A percentile compares a stretch with the other conserved stretches of the same genome.
phyloP scores from a whole-genome alignment of 2,797 vertebrate genomes.

The Pogoniulus pusillus region DNA sequence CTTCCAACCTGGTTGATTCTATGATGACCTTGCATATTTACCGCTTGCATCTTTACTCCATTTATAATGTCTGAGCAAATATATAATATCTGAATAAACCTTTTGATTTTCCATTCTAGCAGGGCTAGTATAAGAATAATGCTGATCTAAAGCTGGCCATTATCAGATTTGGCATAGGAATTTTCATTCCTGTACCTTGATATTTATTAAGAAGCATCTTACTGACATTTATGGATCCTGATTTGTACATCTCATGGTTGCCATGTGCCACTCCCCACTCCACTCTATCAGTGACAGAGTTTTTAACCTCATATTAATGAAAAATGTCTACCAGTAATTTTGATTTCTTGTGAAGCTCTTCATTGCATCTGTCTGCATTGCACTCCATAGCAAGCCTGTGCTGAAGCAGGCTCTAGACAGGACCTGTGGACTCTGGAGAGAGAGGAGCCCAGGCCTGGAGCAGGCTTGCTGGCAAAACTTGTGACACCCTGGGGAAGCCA shows the following conservation, averaged over 20 bases:
- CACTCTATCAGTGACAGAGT: accelerated
- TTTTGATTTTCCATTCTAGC: background rate
- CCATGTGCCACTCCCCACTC: background rate
- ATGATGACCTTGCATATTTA: background rate
- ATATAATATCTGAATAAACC: background rate
- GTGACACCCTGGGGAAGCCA: background rate
- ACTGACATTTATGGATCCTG: background rate
- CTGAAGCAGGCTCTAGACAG: too few species aligned
- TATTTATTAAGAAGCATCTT: background rate
- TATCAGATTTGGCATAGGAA: background rate
- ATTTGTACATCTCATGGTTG: background rate
- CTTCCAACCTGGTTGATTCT: too few species aligned
- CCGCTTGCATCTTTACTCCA: background rate
- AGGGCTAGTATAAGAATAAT: background rate
- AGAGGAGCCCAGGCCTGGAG: background rate
- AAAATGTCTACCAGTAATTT: background rate
- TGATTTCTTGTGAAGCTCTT: background rate
- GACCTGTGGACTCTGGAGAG: background rate
- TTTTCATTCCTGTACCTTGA: background rate
- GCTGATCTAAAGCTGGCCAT: background rate
- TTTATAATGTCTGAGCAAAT: background rate
- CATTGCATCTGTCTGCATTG: background rate
- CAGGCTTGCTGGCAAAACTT: background rate
- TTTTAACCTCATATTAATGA: background rate
- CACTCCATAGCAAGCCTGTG: too few species aligned